These are phyloP conservation scores for Sigmodon hispidus DNA, from an alignment of 2,113 vertebrate species.

Conservation along the genomic window DNA sequence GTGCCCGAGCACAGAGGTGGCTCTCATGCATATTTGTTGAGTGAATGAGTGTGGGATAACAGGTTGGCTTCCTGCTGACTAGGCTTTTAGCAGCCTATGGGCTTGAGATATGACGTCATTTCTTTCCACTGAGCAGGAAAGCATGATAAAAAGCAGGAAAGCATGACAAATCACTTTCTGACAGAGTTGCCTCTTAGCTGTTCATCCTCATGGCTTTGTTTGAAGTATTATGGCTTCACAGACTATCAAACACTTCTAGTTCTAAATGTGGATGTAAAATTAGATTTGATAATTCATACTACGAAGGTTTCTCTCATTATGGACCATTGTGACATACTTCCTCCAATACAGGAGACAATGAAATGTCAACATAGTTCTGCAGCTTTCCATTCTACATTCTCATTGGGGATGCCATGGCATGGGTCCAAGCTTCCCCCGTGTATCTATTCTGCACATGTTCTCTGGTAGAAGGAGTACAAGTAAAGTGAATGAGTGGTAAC, in stretches of 20 bases:
- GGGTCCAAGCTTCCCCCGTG: neutral
- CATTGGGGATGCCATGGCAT: neutral
- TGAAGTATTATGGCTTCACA: neutral
- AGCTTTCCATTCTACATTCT: neutral
- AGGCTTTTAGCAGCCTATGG: neutral
- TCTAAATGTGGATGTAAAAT: constrained; percentile 20
- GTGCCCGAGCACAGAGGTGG: neutral
- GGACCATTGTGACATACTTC: neutral
- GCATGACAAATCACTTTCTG: constrained; percentile 51
- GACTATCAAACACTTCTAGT: neutral
- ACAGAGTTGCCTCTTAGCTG: neutral
- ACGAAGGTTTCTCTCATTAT: neutral
- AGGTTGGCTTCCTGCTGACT: constrained; percentile 46
- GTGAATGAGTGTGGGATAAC: constrained; percentile 19
- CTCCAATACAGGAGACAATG: neutral
- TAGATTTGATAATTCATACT: constrained; percentile 16
- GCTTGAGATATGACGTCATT: constrained; percentile 50
- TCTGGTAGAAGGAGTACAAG: neutral
- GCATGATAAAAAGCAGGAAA: constrained; percentile 7
- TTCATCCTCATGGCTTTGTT: constrained; percentile 35
- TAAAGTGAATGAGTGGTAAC: neutral
- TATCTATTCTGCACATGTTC: neutral
- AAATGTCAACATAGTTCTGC: neutral
- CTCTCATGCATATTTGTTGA: constrained; percentile 20
- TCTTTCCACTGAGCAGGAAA: neutral